Conservation (phyloP, 2,888 invertebrate genomes). For the Linnaemya tessellans region DNA sequence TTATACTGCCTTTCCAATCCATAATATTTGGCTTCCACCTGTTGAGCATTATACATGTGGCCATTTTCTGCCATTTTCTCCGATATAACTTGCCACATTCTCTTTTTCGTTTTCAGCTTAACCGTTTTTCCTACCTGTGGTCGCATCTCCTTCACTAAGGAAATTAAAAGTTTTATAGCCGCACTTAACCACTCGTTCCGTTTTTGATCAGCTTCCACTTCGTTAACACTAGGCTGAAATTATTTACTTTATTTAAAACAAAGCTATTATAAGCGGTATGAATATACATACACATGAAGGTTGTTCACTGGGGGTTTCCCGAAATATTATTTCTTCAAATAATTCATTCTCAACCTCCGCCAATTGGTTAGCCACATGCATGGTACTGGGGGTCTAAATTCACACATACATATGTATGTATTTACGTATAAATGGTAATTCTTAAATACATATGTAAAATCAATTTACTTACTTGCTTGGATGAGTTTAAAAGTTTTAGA, state of each 20-base stretch:
- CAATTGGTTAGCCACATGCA: constrained; percentile 13
- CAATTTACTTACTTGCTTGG: neutral
- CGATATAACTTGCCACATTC: constrained; percentile 24
- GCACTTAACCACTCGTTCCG: constrained; percentile 18
- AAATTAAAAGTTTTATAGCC: constrained; percentile 25
- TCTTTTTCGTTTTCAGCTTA: constrained; percentile 24
- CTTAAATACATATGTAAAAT: constrained; percentile 3
- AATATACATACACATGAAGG: constrained; percentile 10
- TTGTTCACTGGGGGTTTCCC: neutral
- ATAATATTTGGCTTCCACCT: constrained; percentile 9
- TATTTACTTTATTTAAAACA: constrained; percentile 13
- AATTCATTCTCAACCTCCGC: neutral
- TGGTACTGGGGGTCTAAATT: constrained; percentile 6
- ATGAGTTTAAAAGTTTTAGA: constrained; percentile 2
- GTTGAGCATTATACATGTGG: constrained; percentile 12
- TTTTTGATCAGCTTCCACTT: constrained; percentile 12
- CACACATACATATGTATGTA: neutral
- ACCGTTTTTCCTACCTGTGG: constrained; percentile 17
- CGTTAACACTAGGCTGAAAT: constrained; percentile 13
- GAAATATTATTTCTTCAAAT: constrained; percentile 15
- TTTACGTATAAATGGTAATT: neutral
- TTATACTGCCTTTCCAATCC: constrained; percentile 14
- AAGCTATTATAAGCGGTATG: constrained; percentile 3
- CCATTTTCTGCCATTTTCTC: constrained; percentile 4
- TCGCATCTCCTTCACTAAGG: constrained; percentile 22